Conservation (phyloP, 2,113 vertebrate genomes). For the Anguilla japonica region DNA sequence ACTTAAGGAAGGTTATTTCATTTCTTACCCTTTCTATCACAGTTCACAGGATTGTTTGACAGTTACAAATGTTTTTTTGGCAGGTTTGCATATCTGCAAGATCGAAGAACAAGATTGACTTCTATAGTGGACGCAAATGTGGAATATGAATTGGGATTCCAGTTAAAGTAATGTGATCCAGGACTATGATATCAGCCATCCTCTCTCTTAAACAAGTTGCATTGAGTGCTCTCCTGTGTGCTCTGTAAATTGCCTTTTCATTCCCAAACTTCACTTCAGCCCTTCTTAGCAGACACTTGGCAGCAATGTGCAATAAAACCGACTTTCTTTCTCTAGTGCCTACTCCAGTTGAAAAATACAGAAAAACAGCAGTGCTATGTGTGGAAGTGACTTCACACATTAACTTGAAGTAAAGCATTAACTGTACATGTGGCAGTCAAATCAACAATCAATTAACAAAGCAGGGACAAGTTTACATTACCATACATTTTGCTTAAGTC, state of each 20-base stretch:
- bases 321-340: background rate
- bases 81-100: slow-evolving; percentile 56
- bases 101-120: slow-evolving; percentile 38
- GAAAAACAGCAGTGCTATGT: background rate
- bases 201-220: background rate
- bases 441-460: background rate
- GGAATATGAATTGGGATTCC: slow-evolving; percentile 31
- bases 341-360: background rate
- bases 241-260: background rate
- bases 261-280: background rate
- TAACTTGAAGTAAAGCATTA: background rate
- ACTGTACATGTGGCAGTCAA: background rate
- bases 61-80: slow-evolving; percentile 61
- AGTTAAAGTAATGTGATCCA: slow-evolving; percentile 24
- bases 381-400: background rate
- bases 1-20: slow-evolving; percentile 57
- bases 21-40: slow-evolving; percentile 44
- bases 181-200: slow-evolving; percentile 6
- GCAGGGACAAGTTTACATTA: background rate
- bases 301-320: background rate
- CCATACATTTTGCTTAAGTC: background rate
- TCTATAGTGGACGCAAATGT: slow-evolving; percentile 58
- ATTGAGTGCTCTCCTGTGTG: background rate
- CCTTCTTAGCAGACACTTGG: background rate
- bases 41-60: slow-evolving; percentile 58